A percentile compares a stretch with the other conserved stretches of the same genome.
phyloP scores from a whole-genome alignment of 2,888 invertebrate genomes.

The Dendrolimus houi region DNA sequence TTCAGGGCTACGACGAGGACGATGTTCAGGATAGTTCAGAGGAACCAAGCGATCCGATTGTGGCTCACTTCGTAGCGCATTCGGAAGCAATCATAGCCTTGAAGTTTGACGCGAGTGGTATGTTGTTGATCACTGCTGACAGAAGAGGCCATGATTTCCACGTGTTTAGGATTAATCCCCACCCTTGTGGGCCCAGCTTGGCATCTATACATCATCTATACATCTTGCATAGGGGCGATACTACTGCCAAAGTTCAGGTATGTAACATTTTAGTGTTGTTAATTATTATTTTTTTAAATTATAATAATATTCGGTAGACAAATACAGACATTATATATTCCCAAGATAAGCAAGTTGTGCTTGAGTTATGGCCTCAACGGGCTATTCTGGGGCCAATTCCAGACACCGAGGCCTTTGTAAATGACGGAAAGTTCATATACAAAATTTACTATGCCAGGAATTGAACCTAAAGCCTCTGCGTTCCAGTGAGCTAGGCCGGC shows the following conservation, averaged over 20 bases:
- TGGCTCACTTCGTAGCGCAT: constrained; percentile 93
- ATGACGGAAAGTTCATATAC: too few relatives aligned
- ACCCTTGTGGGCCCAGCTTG: constrained; percentile 90
- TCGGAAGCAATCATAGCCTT: constrained; percentile 92
- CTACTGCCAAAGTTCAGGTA: constrained; percentile 93
- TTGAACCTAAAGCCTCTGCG: too few relatives aligned
- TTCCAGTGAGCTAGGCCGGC: too few relatives aligned
- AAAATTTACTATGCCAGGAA: too few relatives aligned
- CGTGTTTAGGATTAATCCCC: constrained; percentile 95
- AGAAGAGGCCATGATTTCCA: constrained; percentile 96
- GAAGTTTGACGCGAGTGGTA: constrained; percentile 93
- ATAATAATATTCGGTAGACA: too few relatives aligned
- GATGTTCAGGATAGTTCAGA: constrained; percentile 75
- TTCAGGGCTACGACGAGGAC: constrained; percentile 65
- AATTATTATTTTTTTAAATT: too few relatives aligned
- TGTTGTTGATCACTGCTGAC: constrained; percentile 93
- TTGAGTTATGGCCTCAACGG: too few relatives aligned
- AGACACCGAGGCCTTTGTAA: too few relatives aligned
- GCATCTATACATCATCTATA: constrained; percentile 97
- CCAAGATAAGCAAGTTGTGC: too few relatives aligned
- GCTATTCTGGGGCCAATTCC: too few relatives aligned
- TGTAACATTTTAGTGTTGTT: background rate
- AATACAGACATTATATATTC: too few relatives aligned
- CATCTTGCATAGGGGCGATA: constrained; percentile 95
- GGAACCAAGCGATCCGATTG: constrained; percentile 82